Conservation (phyloP, 2,113 vertebrate species). For the Emydura subglobosa region DNA sequence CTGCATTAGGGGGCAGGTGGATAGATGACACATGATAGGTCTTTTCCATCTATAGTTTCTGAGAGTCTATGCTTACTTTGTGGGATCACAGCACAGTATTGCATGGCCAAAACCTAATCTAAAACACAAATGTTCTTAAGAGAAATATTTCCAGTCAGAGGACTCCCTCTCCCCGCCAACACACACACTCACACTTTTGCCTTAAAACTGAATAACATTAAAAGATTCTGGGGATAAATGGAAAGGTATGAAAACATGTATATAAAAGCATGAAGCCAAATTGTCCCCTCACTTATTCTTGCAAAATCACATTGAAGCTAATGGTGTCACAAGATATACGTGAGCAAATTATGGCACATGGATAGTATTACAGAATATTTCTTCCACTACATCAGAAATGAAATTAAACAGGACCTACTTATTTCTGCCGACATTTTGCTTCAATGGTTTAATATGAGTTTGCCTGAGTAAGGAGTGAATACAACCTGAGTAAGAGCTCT, state of each 20-base stretch:
- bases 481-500: not conserved
- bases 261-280: not conserved
- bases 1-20: not conserved
- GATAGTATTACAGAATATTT: not conserved
- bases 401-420: not conserved
- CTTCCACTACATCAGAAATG: not conserved
- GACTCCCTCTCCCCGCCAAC: not conserved
- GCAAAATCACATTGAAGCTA: not conserved
- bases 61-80: not conserved
- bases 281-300: not conserved
- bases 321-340: not conserved
- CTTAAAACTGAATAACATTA: not conserved
- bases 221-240: not conserved
- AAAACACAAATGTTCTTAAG: not conserved
- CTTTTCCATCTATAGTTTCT: conserved; percentile 1
- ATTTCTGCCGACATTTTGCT: not conserved
- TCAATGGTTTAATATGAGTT: not conserved
- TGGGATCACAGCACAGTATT: not conserved
- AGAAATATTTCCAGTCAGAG: not conserved
- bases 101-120: conserved; percentile 24
- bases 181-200: not conserved
- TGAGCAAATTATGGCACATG: not conserved
- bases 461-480: not conserved
- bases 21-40: not conserved
- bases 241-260: not conserved